These are phyloP conservation scores for Timandra comae DNA, from an alignment of 2,888 invertebrate species.

Conservation along the genomic window DNA sequence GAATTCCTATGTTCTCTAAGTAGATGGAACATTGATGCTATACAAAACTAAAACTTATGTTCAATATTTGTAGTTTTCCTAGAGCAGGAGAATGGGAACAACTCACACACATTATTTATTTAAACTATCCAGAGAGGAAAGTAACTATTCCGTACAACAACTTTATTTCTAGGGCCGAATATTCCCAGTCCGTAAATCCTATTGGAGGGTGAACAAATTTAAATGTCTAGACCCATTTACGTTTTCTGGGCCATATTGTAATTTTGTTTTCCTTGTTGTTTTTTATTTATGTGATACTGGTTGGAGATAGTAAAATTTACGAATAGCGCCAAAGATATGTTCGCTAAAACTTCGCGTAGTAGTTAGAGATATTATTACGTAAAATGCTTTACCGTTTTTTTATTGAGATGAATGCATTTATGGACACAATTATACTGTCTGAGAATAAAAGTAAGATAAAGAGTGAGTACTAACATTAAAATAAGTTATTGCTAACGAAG, in stretches of 20 bases:
- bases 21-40: constrained; percentile 33
- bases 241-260: constrained; percentile 27
- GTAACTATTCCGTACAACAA: constrained; percentile 3
- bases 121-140: constrained; percentile 6
- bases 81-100: too few species aligned
- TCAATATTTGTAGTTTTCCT: too few species aligned
- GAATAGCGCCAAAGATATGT: neutral
- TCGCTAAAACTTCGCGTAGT: constrained; percentile 1
- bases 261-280: constrained; percentile 21
- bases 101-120: constrained; percentile 5
- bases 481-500: too few species aligned
- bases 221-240: constrained; percentile 29
- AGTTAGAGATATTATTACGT: too few species aligned
- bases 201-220: constrained; percentile 25
- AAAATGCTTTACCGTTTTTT: too few species aligned
- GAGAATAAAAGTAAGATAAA: too few species aligned
- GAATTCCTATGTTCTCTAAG: constrained; percentile 61
- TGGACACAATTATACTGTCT: too few species aligned
- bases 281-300: constrained; percentile 9
- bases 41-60: constrained; percentile 14
- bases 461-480: too few species aligned
- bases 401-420: too few species aligned
- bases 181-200: constrained; percentile 26
- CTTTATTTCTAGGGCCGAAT: too few species aligned
- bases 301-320: constrained; percentile 19